These are phyloP conservation scores for Morinoia aosen DNA, from an alignment of 2,888 invertebrate genomes.

Conservation along the genomic window DNA sequence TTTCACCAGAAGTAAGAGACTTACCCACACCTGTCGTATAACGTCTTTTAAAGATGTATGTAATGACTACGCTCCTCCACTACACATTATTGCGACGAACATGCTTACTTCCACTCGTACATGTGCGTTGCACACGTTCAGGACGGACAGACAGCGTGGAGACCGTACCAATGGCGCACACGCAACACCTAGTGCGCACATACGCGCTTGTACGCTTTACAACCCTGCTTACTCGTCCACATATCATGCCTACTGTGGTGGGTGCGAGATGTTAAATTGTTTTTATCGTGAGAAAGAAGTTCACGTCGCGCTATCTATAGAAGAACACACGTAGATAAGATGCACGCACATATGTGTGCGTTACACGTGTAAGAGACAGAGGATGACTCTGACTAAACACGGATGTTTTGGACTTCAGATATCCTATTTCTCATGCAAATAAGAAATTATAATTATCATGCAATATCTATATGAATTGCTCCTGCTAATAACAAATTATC, in stretches of 20 bases:
- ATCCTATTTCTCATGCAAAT: no score
- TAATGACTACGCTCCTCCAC: no score
- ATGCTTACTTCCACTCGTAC: neutral
- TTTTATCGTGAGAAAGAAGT: neutral
- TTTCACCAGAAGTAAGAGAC: no score
- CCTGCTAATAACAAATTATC: no score
- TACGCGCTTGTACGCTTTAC: neutral
- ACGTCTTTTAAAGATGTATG: no score
- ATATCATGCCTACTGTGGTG: neutral
- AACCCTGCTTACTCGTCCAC: neutral
- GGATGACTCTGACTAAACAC: neutral
- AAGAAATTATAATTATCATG: no score
- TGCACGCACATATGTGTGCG: neutral
- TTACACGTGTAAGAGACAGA: neutral
- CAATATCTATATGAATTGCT: no score
- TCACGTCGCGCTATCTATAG: neutral
- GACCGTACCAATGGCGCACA: neutral
- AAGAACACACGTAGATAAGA: neutral
- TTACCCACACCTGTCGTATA: no score
- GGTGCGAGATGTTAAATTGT: neutral
- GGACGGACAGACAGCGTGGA: neutral
- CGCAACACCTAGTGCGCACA: neutral
- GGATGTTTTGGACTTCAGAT: no score
- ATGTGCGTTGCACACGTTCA: neutral
- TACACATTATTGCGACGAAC: neutral